Percentiles rank a stretch among this genome's conserved stretches.
Conservation (phyloP, 2,888 invertebrate species). For the Emmelina monodactyla region DNA sequence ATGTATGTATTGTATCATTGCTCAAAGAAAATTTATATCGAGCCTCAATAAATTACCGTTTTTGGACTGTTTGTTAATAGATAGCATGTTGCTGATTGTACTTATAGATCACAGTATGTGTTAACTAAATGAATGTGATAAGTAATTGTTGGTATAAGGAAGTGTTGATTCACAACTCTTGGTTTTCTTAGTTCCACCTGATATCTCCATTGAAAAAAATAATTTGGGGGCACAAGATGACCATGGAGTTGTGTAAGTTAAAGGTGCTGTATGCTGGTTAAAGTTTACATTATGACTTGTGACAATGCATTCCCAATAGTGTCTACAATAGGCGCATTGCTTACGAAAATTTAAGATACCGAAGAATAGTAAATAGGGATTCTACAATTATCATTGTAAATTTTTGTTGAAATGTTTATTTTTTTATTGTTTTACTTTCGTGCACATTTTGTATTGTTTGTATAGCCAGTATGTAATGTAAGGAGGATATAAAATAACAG, state of each 20-base stretch:
- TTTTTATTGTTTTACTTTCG: background rate
- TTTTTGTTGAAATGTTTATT: no score
- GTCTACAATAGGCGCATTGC: no score
- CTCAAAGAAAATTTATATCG: constrained; percentile 57
- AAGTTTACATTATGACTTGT: no score
- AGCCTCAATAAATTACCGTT: constrained; percentile 31
- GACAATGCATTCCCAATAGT: no score
- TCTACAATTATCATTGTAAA: no score
- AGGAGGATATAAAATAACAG: background rate
- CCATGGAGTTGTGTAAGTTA: no score
- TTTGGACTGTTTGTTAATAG: constrained; percentile 19
- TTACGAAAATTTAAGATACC: no score
- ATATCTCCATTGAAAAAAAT: no score
- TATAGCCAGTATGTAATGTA: background rate
- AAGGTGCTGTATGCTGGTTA: no score
- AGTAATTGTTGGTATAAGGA: constrained; percentile 41
- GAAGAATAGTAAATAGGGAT: no score
- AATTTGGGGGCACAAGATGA: no score
- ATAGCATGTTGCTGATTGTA: constrained; percentile 45
- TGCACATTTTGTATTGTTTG: constrained; percentile 16
- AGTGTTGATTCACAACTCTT: constrained; percentile 37
- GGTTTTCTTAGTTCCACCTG: no score
- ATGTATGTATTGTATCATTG: constrained; percentile 44
- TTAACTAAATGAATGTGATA: constrained; percentile 56
- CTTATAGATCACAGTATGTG: constrained; percentile 33